Base-by-base conservation (phyloP, 2,797 vertebrate genomes). In the Artibeus jamaicensis region DNA sequence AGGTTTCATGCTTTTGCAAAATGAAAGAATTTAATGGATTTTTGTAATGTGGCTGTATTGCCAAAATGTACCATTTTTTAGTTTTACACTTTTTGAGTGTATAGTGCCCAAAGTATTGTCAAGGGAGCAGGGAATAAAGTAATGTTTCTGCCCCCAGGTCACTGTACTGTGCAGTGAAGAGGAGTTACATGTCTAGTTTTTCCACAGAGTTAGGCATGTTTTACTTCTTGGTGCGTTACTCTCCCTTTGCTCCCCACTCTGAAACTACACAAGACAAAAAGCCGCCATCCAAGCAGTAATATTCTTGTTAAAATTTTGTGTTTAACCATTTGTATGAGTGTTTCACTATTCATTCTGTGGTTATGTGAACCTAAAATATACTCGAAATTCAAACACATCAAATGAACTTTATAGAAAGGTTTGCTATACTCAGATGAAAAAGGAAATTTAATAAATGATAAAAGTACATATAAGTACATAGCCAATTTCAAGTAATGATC, bases 1-100 rank as follows among this genome's bases (percentile, higher is more conserved):
- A 85, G 24, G 67, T 57, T 48, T 94, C 59, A 57, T 86, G 62
- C 86, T 70, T 94, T 53, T 94, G 16, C 16, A 91, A 77, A 94
- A 86, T 93, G 65, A 86, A 92, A 79, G 3, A 88, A 77, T 44
- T 77, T 71, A 90, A 50, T 59, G n/a, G 48, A 82, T 67, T 77
- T 26, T n/a, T 89, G 0, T 92, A 73, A 90, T 73, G 67, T 83
- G 76, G n/a, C 46, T 96, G 59, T 67, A 50, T 37, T 18, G 7
- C 22, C 46, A 83, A 50, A 78, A 46, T 86, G 44, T n/a, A 22
- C 22, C 77, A 0, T 42, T 89, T 92, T 86, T 81, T 68, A 65
- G 71, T 67, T 85, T 39, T 71, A 12, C 1, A 42, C 26, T 89
- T 92, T 32, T 9, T 73, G 57, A 53, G 14, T 67, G 89, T 9